Evolutionary conservation across 1,140 invertebrate genomes (phyloP), one percentile per base, ranked within the genome.

Genomic region (Vollenhovia emeryi): DNA sequence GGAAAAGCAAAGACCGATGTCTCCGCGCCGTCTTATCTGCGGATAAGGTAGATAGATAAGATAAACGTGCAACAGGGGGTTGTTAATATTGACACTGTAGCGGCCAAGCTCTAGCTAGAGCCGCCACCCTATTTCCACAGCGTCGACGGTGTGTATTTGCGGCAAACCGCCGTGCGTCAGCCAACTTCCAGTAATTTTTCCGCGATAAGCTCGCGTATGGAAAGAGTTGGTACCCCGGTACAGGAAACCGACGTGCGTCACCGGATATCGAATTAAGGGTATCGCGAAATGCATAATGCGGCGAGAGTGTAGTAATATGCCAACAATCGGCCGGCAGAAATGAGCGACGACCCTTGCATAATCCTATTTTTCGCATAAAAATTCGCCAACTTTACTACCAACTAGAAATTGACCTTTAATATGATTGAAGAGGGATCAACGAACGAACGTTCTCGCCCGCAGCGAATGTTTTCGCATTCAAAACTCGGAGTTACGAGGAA

Each of bases 81-180:
- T 84, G 79, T 87, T 88, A 88, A 88, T 88, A 88, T 88, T 88
- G 87, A 87, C 79, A 78, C 13, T 50, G 48, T 3, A 3, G 48
- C 62, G 7, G 24, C 75, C 50, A 78, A n/a, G 30, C 45, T 45
- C 48, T 43, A 66, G 13, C 69, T 57, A 87, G 48, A 79, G 40
- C 36, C 15, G 24, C n/a, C 59, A 60, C 24, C 21, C 64, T 82
- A 68, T 73, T 83, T 82, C 3, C 11, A 52, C 64, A 27, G 13
- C 13, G 55, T 73, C 50, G 76, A 52, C 43, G 36, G 5, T 78
- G 8, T 52, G 36, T 57, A 13, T 43, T 59, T 4, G 33, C 24
- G 7, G 33, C 57, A n/a, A 43, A 68, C 21, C 13, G 24, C 30
- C 27, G 50, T 62, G 48, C 33, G 64, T 71, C 64, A 55, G 15